These are phyloP conservation scores for Hydrocynus forskahlii DNA, from an alignment of 2,797 vertebrate genomes.

Conservation along the genomic window DNA sequence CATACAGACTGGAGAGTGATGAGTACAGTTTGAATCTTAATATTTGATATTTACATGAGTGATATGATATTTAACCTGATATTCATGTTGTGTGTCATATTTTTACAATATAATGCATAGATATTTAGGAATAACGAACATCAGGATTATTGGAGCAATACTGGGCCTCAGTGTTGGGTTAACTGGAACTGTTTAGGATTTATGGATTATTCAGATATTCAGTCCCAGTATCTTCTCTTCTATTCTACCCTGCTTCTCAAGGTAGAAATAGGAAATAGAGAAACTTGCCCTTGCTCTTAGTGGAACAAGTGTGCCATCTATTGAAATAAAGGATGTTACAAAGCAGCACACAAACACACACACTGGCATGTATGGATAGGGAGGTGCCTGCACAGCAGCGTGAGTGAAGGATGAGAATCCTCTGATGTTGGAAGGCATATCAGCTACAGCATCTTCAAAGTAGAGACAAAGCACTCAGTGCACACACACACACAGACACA, in stretches of 20 bases:
- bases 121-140: too few species aligned
- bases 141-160: background rate
- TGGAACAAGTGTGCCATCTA: slow-evolving; percentile 46
- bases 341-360: slow-evolving; percentile 2
- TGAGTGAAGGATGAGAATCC: slow-evolving; percentile 43
- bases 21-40: background rate
- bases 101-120: too few species aligned
- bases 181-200: background rate
- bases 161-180: background rate
- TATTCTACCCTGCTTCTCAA: background rate
- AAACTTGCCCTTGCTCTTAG: background rate
- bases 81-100: too few species aligned
- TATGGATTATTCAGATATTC: background rate
- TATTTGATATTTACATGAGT: too few species aligned
- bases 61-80: too few species aligned
- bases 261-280: background rate
- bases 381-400: slow-evolving; percentile 38
- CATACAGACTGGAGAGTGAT: background rate
- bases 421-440: slow-evolving; percentile 50
- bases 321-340: slow-evolving; percentile 24
- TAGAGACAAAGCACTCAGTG: slow-evolving; percentile 41
- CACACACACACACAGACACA: slow-evolving; percentile 23
- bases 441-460: slow-evolving; percentile 47
- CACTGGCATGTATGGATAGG: slow-evolving; percentile 32
- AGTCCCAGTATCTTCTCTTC: background rate